Base-by-base conservation (phyloP, 2,113 vertebrate species). In the Scartelaos histophorus region DNA sequence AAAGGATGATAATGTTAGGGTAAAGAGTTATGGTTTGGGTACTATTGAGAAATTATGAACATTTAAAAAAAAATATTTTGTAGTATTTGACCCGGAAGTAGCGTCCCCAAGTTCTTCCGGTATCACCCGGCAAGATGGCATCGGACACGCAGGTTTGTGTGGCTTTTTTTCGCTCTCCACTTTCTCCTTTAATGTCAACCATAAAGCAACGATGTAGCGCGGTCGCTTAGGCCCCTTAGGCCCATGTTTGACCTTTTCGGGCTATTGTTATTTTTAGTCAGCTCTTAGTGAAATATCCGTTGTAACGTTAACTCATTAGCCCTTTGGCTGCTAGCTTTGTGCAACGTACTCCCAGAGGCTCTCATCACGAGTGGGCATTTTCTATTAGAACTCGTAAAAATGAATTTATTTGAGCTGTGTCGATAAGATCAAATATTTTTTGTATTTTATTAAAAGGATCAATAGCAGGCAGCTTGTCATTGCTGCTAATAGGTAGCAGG, bases 131-230 rank as follows among this genome's bases (percentile, higher is more conserved):
- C 93, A 95, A 94, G 92, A 98, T 98, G 97, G 97, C 95, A 88
- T 94, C 97, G 82, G 97, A 97, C 95, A 95, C 94, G 96, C 96
- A 97, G 96, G 96, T 98, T 90, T 93, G 89, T 88, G 91, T 89
- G 84, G 69, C 77, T 89, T 53, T 53, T 80, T 75, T 78, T 24
- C 74, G 73, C 34, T 16, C 2, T 34, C 38, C 1, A 24, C n/a
- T 69, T 0, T 13, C 13, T 34, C 19, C 24, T 16, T 35, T 2
- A 34, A 21, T 12, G 7, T 1, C 0, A 6, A 17, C 0, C 4
- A 24, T 13, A 11, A 4, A 25, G 2, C 29, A 2, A 0, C 0
- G 0, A 0, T 19, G 5, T 7, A 34, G 15, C 2, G 0, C 1
- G 35, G 35, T 45, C 9, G 0, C 3, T 0, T 1, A 7, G 19